phyloP scores from a whole-genome alignment of 2,797 vertebrate species.

The Staurois parvus region DNA sequence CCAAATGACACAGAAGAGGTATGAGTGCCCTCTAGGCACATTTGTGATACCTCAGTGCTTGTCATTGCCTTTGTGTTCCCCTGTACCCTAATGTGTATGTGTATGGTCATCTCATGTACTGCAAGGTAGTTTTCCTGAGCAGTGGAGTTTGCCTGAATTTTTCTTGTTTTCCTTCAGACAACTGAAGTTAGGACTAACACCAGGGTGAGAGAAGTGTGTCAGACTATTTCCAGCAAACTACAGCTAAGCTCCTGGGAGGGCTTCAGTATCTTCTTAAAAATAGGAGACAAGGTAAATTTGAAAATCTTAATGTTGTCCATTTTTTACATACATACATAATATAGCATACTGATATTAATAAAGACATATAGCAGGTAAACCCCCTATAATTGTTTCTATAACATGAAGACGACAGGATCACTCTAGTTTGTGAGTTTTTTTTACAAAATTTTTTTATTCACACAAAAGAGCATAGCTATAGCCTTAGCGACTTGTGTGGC shows the following conservation, averaged over 20 bases:
- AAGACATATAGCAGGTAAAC: no score
- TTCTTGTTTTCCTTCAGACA: slow-evolving; percentile 71
- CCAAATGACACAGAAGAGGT: slow-evolving; percentile 90
- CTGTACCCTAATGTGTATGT: background rate
- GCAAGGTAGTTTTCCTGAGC: no score
- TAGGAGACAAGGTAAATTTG: slow-evolving; percentile 86
- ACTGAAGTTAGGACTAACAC: slow-evolving; percentile 86
- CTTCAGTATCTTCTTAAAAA: slow-evolving; percentile 94
- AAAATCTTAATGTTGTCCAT: background rate
- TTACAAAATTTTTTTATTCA: no score
- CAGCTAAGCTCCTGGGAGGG: slow-evolving; percentile 86
- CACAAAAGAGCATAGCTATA: no score
- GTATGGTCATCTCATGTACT: background rate
- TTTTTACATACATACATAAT: no score
- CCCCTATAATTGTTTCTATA: no score
- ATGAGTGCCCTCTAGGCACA: slow-evolving; percentile 51
- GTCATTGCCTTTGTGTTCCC: background rate
- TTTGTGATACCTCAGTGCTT: background rate
- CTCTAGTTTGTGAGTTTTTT: no score
- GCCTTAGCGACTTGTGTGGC: no score
- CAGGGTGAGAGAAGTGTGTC: slow-evolving; percentile 83
- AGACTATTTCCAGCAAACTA: slow-evolving; percentile 78
- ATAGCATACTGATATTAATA: no score
- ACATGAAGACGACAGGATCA: no score
- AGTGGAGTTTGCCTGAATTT: background rate